Percentiles rank a stretch among this genome's conserved stretches.
These are phyloP conservation scores for Trichogramma evanescens DNA, from an alignment of 2,888 invertebrate species.

Conservation along the genomic window DNA sequence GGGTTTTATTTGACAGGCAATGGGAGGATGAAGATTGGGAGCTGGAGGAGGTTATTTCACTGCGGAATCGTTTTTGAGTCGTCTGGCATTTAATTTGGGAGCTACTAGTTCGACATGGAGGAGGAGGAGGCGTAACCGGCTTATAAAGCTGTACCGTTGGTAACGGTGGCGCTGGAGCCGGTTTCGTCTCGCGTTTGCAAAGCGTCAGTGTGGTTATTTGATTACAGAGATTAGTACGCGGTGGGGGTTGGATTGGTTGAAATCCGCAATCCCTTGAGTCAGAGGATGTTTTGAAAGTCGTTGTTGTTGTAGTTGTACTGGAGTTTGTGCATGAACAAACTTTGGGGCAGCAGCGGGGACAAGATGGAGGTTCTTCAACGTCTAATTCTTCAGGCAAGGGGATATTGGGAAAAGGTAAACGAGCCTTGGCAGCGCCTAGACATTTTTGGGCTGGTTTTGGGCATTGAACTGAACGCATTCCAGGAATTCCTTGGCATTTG, in stretches of 20 bases:
- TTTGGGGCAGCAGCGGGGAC: constrained; percentile 25
- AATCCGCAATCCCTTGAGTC: constrained; percentile 30
- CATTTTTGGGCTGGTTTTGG: constrained; percentile 32
- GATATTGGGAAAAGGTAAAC: constrained; percentile 41
- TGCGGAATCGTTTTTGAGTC: constrained; percentile 32
- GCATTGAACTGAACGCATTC: constrained; percentile 29
- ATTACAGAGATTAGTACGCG: constrained; percentile 42
- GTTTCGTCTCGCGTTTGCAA: constrained; percentile 28
- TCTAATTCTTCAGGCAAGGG: constrained; percentile 31
- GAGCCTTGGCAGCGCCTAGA: constrained; percentile 23
- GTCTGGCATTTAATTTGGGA: constrained; percentile 22
- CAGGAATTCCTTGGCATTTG: constrained; percentile 28
- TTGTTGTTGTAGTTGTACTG: constrained; percentile 11
- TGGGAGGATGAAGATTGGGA: constrained; percentile 40
- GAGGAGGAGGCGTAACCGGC: constrained; percentile 28
- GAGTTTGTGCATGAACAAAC: not conserved
- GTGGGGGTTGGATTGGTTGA: constrained; percentile 40
- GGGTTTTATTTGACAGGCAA: constrained; percentile 40
- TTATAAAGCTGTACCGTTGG: constrained; percentile 39
- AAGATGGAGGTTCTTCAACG: constrained; percentile 22
- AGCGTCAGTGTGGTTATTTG: constrained; percentile 42
- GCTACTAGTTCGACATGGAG: constrained; percentile 8
- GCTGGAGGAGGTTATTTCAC: constrained; percentile 36
- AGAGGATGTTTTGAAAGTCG: constrained; percentile 15
- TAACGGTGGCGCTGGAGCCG: constrained; percentile 18